Evolutionary conservation across 2,888 invertebrate species (phyloP).

Genomic region (Cistogaster globosa): DNA sequence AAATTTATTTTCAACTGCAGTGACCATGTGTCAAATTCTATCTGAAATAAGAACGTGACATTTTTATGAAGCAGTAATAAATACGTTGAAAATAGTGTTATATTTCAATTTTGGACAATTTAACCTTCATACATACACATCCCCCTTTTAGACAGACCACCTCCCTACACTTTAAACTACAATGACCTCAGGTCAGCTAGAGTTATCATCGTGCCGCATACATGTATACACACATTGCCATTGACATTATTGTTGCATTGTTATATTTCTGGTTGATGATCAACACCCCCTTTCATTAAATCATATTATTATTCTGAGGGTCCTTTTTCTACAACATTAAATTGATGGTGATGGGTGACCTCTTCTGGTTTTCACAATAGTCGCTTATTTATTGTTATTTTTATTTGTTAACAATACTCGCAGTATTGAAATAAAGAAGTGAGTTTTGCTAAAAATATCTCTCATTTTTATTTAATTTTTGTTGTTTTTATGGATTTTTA

Average conservation of each 20-base stretch:
- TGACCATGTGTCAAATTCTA: constrained; percentile 50
- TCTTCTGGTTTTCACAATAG: constrained; percentile 61
- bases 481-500: constrained; percentile 55
- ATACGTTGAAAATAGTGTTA: constrained; percentile 42
- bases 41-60: constrained; percentile 16
- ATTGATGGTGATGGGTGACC: constrained; percentile 45
- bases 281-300: constrained; percentile 70
- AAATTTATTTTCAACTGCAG: constrained; percentile 59
- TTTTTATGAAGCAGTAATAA: constrained; percentile 57
- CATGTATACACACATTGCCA: constrained; percentile 47
- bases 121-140: constrained; percentile 45
- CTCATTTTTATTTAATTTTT: constrained; percentile 48
- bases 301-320: constrained; percentile 69
- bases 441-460: constrained; percentile 22
- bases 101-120: constrained; percentile 66
- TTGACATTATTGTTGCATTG: constrained; percentile 38
- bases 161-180: constrained; percentile 57
- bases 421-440: not conserved
- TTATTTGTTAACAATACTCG: constrained; percentile 57
- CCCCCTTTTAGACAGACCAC: constrained; percentile 46
- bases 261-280: constrained; percentile 55
- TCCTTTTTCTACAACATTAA: constrained; percentile 42
- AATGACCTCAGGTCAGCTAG: constrained; percentile 63
- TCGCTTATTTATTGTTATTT: constrained; percentile 68
- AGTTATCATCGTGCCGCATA: constrained; percentile 29